Evolutionary conservation across 2,797 vertebrate genomes (phyloP).

Genomic region (Ispidina picta): DNA sequence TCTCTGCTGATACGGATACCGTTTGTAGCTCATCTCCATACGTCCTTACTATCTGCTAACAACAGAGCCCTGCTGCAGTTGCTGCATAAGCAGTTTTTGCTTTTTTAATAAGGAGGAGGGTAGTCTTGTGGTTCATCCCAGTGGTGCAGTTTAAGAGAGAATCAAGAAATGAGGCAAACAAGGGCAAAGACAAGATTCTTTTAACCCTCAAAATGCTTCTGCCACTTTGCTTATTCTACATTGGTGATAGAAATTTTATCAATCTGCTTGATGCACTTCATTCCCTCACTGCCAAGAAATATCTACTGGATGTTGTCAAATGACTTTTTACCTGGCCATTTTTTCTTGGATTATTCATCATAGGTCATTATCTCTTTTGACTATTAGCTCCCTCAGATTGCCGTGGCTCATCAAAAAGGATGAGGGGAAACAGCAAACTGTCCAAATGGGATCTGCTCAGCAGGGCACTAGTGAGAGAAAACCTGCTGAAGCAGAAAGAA

Average conservation of each 20-base stretch:
- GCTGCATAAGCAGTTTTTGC: conserved; percentile 79
- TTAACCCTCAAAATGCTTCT: conserved; percentile 61
- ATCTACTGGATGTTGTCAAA: not conserved
- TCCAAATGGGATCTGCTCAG: not conserved
- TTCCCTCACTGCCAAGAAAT: not conserved
- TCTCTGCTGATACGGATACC: conserved; percentile 23
- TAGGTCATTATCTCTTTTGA: not conserved
- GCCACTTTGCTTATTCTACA: not conserved
- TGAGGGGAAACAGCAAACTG: not conserved
- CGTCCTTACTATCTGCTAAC: conserved; percentile 67
- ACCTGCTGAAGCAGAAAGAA: not conserved
- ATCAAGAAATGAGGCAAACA: conserved; percentile 63
- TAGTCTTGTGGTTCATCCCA: conserved; percentile 72
- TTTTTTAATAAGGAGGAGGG: conserved; percentile 73
- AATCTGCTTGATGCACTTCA: not conserved
- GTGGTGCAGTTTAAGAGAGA: conserved; percentile 69
- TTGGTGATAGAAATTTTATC: not conserved
- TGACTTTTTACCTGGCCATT: not conserved
- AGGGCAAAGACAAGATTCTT: conserved; percentile 26
- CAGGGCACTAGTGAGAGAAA: not conserved
- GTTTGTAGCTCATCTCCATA: conserved; percentile 65
- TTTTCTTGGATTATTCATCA: not conserved
- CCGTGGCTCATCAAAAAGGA: not conserved
- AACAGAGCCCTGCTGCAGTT: conserved; percentile 70
- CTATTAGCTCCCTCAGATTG: not conserved